These are phyloP conservation scores for Trichonephila clavipes DNA, from an alignment of 1,140 invertebrate species.

Conservation along the genomic window DNA sequence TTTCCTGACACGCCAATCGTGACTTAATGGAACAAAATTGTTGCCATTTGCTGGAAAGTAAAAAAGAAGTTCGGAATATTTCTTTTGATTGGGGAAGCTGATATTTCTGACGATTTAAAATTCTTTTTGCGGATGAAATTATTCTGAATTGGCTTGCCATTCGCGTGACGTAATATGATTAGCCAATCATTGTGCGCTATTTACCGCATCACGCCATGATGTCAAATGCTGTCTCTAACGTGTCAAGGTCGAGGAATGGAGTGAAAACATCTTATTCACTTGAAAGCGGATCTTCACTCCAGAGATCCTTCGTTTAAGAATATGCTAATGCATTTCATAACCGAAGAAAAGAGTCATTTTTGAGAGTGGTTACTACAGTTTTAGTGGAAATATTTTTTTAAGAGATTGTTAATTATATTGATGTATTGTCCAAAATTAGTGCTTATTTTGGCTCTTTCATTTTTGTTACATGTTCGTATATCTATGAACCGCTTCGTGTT, in stretches of 20 bases:
- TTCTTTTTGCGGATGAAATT: background rate
- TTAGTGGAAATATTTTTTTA: background rate
- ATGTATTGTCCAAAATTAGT: no score
- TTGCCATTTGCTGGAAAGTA: background rate
- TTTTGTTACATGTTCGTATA: no score
- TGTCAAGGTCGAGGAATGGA: background rate
- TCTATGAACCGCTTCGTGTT: no score
- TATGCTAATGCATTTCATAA: background rate
- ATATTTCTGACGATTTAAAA: background rate
- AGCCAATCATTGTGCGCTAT: background rate
- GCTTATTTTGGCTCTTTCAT: no score
- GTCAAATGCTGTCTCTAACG: background rate
- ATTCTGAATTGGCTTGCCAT: background rate
- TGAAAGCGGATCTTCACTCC: background rate
- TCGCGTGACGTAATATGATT: background rate
- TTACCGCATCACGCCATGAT: background rate
- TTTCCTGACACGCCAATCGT: background rate
- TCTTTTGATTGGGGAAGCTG: background rate
- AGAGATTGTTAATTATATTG: background rate
- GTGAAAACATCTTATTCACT: slow-evolving; percentile 17
- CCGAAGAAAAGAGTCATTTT: background rate
- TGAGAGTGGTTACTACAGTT: background rate
- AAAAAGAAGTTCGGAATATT: background rate
- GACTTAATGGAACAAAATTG: background rate
- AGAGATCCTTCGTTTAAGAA: background rate